Conservation (phyloP, 2,888 invertebrate species). For the Sesia apiformis region DNA sequence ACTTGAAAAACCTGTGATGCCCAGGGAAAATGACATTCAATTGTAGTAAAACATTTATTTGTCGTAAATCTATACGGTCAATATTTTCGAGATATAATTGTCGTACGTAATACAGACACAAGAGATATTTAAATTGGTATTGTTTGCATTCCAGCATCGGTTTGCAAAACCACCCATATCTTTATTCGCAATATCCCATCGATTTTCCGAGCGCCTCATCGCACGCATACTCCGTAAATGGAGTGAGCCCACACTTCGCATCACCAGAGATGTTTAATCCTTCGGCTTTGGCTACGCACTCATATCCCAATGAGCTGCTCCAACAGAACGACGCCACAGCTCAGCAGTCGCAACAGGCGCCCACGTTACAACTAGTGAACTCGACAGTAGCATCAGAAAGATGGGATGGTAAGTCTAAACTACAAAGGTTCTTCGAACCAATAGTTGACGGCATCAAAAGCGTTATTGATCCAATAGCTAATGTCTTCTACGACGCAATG, state of each 20-base stretch:
- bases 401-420: slow-evolving; percentile 71
- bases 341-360: slow-evolving; percentile 70
- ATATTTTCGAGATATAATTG: neutral
- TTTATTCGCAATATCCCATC: slow-evolving; percentile 71
- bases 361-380: slow-evolving; percentile 49
- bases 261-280: slow-evolving; percentile 66
- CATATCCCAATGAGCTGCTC: slow-evolving; percentile 55
- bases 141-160: slow-evolving; percentile 67
- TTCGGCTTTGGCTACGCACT: slow-evolving; percentile 48
- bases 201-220: slow-evolving; percentile 71
- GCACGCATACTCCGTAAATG: slow-evolving; percentile 69
- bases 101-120: slow-evolving; percentile 1
- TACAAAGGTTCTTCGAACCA: slow-evolving; percentile 62
- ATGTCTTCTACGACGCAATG: slow-evolving; percentile 53
- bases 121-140: neutral
- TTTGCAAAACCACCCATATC: slow-evolving; percentile 67
- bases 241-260: slow-evolving; percentile 66
- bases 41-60: no score
- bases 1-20: no score
- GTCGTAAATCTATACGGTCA: no score
- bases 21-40: no score
- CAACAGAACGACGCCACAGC: slow-evolving; percentile 62
- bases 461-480: slow-evolving; percentile 55
- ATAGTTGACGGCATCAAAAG: slow-evolving; percentile 48
- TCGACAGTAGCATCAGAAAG: slow-evolving; percentile 60